Conservation (phyloP, 2,113 vertebrate species). For the Procavia capensis region DNA sequence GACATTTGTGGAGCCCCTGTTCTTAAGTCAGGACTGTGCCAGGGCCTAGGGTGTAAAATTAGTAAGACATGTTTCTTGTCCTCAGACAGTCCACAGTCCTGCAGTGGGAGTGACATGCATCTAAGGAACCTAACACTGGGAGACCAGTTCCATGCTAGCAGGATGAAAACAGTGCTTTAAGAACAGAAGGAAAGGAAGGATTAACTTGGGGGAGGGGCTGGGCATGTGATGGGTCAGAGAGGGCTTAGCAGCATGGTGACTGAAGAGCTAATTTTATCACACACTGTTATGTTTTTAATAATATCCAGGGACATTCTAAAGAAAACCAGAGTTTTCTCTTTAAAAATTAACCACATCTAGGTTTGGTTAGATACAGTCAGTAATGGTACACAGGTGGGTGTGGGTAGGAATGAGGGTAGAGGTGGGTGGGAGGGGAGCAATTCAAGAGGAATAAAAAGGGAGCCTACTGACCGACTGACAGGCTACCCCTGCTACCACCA, state of each 20-base stretch:
- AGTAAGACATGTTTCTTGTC: neutral
- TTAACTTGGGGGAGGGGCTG: neutral
- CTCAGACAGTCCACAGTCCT: neutral
- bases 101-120: neutral
- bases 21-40: slow-evolving; percentile 25
- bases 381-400: neutral
- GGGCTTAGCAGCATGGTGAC: slow-evolving; percentile 32
- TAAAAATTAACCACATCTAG: slow-evolving; percentile 16
- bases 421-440: neutral
- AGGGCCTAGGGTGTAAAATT: slow-evolving; percentile 6
- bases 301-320: slow-evolving; percentile 6
- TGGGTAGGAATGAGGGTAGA: neutral
- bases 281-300: slow-evolving; percentile 36
- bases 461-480: neutral
- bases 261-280: slow-evolving; percentile 65
- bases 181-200: neutral
- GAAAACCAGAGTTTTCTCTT: slow-evolving; percentile 37
- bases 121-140: neutral
- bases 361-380: slow-evolving; percentile 40
- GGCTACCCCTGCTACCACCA: neutral
- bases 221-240: neutral
- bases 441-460: neutral
- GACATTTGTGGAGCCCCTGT: slow-evolving; percentile 43
- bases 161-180: slow-evolving; percentile 3
- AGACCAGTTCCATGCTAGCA: neutral